These are phyloP conservation scores for Sinocyclocheilus anshuiensis DNA, from an alignment of 2,113 vertebrate species.

Conservation along the genomic window DNA sequence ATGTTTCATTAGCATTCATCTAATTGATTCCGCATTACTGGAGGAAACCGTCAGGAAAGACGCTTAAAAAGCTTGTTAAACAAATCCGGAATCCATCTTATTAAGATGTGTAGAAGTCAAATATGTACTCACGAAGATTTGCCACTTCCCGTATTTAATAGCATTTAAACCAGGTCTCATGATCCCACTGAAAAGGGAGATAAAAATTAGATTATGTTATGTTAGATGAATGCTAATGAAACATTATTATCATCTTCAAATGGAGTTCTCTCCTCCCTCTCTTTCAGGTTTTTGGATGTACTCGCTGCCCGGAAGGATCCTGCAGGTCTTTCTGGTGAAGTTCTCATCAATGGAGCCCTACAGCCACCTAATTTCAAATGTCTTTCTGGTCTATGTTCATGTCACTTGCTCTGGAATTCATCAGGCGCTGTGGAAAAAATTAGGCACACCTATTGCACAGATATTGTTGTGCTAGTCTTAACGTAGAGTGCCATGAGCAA, in stretches of 20 bases:
- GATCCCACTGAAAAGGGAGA: slow-evolving; percentile 82
- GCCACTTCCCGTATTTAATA: slow-evolving; percentile 92
- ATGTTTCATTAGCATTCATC: background rate
- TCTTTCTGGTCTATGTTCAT: slow-evolving; percentile 79
- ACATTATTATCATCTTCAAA: background rate
- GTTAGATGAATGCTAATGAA: background rate
- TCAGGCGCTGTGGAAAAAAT: background rate
- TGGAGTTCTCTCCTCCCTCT: background rate
- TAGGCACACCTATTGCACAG: background rate
- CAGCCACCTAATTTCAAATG: slow-evolving; percentile 93
- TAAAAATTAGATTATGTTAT: slow-evolving; percentile 33
- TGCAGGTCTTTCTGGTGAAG: slow-evolving; percentile 72
- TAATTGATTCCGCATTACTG: background rate
- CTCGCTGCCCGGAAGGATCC: slow-evolving; percentile 83
- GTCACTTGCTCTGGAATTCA: slow-evolving; percentile 23
- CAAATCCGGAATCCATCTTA: background rate
- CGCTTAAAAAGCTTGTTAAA: background rate
- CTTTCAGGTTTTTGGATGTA: slow-evolving; percentile 80
- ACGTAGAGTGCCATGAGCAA: background rate
- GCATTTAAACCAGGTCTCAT: slow-evolving; percentile 96
- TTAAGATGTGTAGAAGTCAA: background rate
- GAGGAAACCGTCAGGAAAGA: background rate
- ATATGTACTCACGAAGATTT: slow-evolving; percentile 93
- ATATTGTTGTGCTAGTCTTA: background rate
- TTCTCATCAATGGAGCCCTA: slow-evolving; percentile 83